These are phyloP conservation scores for Aphrocallistes beatrix DNA, from an alignment of 37 sponge, comb jelly and placozoan species.

Conservation along the genomic window DNA sequence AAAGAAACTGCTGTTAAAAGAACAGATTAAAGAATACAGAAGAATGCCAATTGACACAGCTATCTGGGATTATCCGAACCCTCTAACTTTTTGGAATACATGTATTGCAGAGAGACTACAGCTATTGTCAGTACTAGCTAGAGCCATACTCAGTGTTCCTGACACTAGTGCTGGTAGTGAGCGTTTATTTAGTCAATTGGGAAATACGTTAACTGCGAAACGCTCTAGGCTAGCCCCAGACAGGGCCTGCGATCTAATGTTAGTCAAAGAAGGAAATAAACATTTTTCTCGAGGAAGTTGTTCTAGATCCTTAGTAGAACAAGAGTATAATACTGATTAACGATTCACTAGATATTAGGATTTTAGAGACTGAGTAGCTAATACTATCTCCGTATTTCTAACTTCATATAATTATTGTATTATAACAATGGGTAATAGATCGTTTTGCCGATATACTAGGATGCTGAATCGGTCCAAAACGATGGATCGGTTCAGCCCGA, in stretches of 20 bases:
- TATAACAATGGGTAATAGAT: too few species aligned
- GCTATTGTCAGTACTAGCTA: background rate
- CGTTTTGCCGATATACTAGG: too few species aligned
- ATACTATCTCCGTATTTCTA: too few species aligned
- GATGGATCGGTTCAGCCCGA: too few species aligned
- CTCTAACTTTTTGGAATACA: background rate
- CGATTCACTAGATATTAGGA: background rate
- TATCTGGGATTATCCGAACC: background rate
- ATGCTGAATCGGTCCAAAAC: too few species aligned
- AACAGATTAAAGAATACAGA: background rate
- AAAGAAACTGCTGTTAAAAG: background rate
- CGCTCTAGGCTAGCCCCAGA: too few species aligned
- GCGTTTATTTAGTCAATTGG: background rate
- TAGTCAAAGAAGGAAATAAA: background rate
- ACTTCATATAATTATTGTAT: too few species aligned
- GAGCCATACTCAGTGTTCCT: background rate
- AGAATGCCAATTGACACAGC: background rate
- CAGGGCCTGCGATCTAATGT: background rate
- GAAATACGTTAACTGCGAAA: too few species aligned
- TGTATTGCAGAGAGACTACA: background rate
- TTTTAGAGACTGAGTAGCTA: too few species aligned
- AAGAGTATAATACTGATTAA: background rate
- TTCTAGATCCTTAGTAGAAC: background rate
- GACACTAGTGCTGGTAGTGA: background rate
- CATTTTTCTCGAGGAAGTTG: background rate